A percentile compares a stretch with the other conserved stretches of the same genome.
phyloP scores from a whole-genome alignment of 2,888 invertebrate species.

The Andrena camellia region DNA sequence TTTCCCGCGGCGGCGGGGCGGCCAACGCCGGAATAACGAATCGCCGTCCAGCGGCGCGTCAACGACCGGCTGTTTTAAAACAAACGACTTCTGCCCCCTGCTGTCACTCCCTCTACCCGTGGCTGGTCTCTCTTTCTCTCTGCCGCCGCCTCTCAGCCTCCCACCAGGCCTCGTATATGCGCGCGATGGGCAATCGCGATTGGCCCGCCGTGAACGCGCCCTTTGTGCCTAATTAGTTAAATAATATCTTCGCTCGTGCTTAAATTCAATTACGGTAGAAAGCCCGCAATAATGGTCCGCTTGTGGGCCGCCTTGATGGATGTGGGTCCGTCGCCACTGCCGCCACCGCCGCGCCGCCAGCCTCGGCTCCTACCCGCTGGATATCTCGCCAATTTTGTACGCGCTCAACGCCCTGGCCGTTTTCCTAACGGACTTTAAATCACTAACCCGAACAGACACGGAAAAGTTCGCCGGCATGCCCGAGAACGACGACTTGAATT shows the following conservation, averaged over 20 bases:
- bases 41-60: constrained; percentile 72
- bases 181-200: constrained; percentile 75
- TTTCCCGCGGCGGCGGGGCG: constrained; percentile 69
- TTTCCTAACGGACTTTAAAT: constrained; percentile 26
- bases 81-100: constrained; percentile 71
- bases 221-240: constrained; percentile 84
- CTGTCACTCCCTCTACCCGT: constrained; percentile 28
- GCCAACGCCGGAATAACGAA: constrained; percentile 75
- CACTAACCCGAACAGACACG: neutral
- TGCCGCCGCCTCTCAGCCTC: constrained; percentile 45
- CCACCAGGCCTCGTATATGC: constrained; percentile 42
- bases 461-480: neutral
- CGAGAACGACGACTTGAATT: neutral
- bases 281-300: constrained; percentile 82
- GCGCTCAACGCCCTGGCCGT: constrained; percentile 15
- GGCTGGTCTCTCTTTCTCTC: constrained; percentile 27
- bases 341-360: constrained; percentile 56
- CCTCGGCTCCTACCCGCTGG: constrained; percentile 62
- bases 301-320: constrained; percentile 83
- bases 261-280: constrained; percentile 83
- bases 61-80: constrained; percentile 76
- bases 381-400: constrained; percentile 64
- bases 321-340: constrained; percentile 72
- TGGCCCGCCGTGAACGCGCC: constrained; percentile 80
- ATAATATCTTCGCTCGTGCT: constrained; percentile 84